Conservation (phyloP, 1,140 invertebrate genomes). For the Gonioctena quinquepunctata region DNA sequence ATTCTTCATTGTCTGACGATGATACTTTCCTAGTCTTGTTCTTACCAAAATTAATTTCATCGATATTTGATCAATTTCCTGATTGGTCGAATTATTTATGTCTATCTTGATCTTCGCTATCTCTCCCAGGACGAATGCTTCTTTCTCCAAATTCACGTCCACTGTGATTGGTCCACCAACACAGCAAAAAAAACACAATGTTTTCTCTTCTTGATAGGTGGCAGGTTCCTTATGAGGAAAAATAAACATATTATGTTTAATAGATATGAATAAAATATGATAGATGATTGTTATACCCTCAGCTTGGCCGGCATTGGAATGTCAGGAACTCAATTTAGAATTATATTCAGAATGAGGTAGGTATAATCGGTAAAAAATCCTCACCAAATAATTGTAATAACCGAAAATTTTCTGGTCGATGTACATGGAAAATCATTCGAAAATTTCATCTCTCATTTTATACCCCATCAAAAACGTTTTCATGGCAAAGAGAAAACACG, state of each 20-base stretch:
- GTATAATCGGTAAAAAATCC: no score
- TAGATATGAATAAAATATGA: no score
- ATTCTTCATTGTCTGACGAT: not conserved
- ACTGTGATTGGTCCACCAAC: slow-evolving; percentile 20
- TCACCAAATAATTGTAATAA: no score
- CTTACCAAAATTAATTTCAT: slow-evolving; percentile 9
- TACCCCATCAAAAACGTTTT: no score
- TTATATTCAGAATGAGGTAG: no score
- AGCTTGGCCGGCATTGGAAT: no score
- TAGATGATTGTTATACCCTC: no score
- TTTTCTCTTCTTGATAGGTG: slow-evolving; percentile 16
- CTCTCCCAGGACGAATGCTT: slow-evolving; percentile 23
- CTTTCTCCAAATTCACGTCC: slow-evolving; percentile 10
- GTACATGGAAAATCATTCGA: no score
- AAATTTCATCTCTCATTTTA: no score
- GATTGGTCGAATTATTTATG: slow-evolving; percentile 16
- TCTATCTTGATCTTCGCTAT: not conserved
- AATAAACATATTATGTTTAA: not conserved
- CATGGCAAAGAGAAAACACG: no score
- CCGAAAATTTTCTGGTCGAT: no score
- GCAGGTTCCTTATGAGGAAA: slow-evolving; percentile 17
- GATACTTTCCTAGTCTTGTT: not conserved
- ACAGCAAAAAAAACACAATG: slow-evolving; percentile 23
- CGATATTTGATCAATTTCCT: slow-evolving; percentile 2
- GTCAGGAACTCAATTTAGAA: no score